These are phyloP conservation scores for Catharus bicknelli DNA, from an alignment of 2,113 vertebrate genomes.

Conservation along the genomic window DNA sequence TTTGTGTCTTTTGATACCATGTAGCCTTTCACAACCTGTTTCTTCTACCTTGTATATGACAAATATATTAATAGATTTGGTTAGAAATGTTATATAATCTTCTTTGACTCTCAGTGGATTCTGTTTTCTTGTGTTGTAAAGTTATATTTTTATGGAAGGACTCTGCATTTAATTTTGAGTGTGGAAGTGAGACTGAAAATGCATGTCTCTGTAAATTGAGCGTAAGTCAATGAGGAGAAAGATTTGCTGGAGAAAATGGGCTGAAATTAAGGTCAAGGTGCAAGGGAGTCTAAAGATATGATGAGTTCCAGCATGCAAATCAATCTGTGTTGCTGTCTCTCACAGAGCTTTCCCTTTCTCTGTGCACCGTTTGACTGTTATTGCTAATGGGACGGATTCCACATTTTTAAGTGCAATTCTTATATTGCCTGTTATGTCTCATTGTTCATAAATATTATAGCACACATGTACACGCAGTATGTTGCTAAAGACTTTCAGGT, in stretches of 20 bases:
- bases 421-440: background rate
- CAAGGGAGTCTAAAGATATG: background rate
- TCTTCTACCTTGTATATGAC: background rate
- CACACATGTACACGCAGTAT: fast-evolving
- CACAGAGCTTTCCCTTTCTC: background rate
- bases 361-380: background rate
- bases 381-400: background rate
- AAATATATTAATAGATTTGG: background rate
- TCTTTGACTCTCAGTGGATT: background rate
- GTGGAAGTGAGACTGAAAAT: background rate
- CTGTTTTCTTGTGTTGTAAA: background rate
- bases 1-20: background rate
- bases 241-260: background rate
- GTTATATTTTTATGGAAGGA: background rate
- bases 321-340: background rate
- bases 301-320: background rate
- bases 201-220: background rate
- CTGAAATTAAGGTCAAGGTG: background rate
- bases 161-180: background rate
- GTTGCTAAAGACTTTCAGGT: background rate
- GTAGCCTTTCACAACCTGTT: background rate
- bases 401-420: background rate
- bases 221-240: background rate
- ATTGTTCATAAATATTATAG: background rate
- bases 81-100: background rate